Base-by-base conservation (phyloP, 2,888 invertebrate species). In the Ectobius pallidus region DNA sequence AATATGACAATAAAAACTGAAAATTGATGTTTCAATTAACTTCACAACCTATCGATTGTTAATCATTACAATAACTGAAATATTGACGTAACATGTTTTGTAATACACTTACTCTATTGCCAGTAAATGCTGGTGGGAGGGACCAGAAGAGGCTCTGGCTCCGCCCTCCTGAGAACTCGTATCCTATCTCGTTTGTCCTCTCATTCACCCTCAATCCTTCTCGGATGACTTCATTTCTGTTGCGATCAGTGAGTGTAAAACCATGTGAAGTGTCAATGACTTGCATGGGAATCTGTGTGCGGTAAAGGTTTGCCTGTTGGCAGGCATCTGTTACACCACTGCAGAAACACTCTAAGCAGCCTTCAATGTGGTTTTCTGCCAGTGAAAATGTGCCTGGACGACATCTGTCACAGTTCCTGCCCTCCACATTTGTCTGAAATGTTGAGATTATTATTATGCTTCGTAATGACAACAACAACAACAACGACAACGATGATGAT, bases 331-430 rank as follows among this genome's bases (percentile, higher is more conserved):
- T 88, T 9, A 92, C 90, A 14, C 94, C 94, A 25, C 94, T 95
- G 82, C 97, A 98, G 86, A 90, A 97, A 81, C 97, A 98, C 70
- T 90, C 86, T 61, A 89, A 87, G 81, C 97, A 98, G 11, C 97
- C 97, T 62, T 89, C 87, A 0, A 89, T 87, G 82, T 95, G 92
- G 18, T 82, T 82, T 0, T 82, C 80, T 22, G 90, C 89, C 0
- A 97, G 85, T 22, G 93, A 92, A 81, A 93, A 97, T 0, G 93
- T 92, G 6, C 93, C 93, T 3, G 87, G 85, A 3, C 91, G 86
- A 80, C 97, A 97, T 25, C 88, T 87, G 80, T 93, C 90, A 81
- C 97, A 97, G 63, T 85, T 85, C 0, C 85, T 81, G 0, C 97
- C 97, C 76, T 90, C 89, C 0, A 93, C 95, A 80, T 96, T 95